These are phyloP conservation scores for Paguma larvata DNA, from an alignment of 2,797 vertebrate species.

Conservation along the genomic window DNA sequence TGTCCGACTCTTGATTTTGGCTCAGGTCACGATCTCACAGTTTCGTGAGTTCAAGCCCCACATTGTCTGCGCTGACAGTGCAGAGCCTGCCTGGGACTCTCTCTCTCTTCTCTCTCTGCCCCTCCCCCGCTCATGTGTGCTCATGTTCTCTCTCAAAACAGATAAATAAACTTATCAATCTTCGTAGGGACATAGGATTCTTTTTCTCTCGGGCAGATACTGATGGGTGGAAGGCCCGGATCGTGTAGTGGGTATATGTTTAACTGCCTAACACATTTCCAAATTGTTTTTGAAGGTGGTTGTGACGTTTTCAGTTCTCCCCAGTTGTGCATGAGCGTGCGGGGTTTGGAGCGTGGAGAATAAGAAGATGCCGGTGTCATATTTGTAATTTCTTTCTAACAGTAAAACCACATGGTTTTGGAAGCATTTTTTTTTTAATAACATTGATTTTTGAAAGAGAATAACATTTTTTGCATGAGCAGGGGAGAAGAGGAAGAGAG, in stretches of 20 bases:
- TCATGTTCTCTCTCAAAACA: no score
- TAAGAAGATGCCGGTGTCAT: neutral
- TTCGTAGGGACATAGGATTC: neutral
- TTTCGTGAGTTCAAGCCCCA: no score
- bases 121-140: no score
- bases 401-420: neutral
- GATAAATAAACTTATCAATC: neutral
- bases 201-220: neutral
- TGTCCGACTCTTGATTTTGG: no score
- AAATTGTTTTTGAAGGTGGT: neutral
- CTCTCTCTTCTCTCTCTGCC: no score
- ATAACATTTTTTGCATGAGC: no score
- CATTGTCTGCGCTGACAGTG: no score
- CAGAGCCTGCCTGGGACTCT: no score
- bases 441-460: no score
- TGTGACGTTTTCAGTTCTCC: neutral
- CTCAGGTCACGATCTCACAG: no score
- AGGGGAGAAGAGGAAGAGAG: no score
- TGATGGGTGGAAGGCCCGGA: neutral
- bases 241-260: neutral
- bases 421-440: neutral
- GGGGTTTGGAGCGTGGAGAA: neutral
- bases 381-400: neutral
- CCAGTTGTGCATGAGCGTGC: neutral
- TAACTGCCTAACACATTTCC: conserved; percentile 21